Conservation (phyloP, 2,113 vertebrate genomes). For the Kobus ellipsiprymnus region DNA sequence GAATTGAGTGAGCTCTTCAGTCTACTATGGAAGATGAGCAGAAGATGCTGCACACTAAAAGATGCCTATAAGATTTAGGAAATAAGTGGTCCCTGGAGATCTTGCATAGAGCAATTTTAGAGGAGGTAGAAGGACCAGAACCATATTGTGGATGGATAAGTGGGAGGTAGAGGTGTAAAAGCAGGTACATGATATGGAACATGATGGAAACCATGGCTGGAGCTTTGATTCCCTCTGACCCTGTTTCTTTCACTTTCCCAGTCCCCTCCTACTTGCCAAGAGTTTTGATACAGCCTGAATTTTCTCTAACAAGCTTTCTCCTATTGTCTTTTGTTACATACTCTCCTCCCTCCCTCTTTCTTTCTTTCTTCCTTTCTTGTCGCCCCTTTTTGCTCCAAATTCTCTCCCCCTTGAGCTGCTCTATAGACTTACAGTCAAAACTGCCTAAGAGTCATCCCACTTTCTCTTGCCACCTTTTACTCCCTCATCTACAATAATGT, state of each 20-base stretch:
- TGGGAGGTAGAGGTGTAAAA: neutral
- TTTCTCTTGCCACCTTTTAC: neutral
- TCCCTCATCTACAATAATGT: neutral
- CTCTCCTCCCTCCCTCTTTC: neutral
- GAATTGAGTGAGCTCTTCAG: neutral
- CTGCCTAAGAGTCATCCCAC: neutral
- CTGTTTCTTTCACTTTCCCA: neutral
- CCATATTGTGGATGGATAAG: neutral
- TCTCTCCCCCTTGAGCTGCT: neutral
- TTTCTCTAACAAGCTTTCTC: neutral
- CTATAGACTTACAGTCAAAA: neutral
- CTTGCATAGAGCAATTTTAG: neutral
- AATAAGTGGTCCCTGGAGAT: neutral
- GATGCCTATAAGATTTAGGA: neutral
- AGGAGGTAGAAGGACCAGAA: neutral
- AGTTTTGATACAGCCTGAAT: neutral
- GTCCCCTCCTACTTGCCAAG: neutral
- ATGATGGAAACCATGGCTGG: neutral
- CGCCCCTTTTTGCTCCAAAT: neutral
- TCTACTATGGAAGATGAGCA: neutral
- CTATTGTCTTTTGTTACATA: neutral
- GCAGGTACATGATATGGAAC: neutral
- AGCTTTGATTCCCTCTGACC: neutral
- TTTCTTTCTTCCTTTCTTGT: neutral
- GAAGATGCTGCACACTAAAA: neutral